Conservation (phyloP, 2,888 invertebrate genomes). For the Aricia artaxerxes region DNA sequence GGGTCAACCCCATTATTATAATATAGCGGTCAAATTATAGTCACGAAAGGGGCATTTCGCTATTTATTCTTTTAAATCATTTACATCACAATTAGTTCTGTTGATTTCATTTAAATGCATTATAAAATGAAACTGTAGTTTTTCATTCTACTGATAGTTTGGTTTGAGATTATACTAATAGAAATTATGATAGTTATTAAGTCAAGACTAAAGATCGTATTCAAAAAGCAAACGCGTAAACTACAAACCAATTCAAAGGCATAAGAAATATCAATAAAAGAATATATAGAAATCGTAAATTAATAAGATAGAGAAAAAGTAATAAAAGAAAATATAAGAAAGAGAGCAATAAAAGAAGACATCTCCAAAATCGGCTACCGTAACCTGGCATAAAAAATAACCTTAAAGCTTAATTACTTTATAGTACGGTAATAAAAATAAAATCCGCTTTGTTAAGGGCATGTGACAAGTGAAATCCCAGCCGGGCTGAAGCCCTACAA, state of each 20-base stretch:
- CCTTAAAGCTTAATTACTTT: background rate
- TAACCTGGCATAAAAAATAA: background rate
- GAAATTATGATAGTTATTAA: no score
- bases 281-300: no score
- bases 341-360: no score
- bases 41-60: background rate
- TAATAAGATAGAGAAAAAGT: no score
- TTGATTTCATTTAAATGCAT: no score
- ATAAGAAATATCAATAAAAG: no score
- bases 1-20: conserved; percentile 12
- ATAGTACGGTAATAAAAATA: background rate
- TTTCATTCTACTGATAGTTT: background rate
- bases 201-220: no score
- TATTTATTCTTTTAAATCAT: background rate
- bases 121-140: no score
- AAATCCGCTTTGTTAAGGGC: conserved; percentile 12
- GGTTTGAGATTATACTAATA: no score
- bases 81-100: background rate
- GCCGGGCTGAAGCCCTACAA: conserved; percentile 43
- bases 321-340: no score
- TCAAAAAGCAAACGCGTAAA: no score
- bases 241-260: no score
- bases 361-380: background rate
- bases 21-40: conserved; percentile 21
- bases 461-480: conserved; percentile 22